Conservation (phyloP, 2,888 invertebrate genomes). For the Acronicta aceris region DNA sequence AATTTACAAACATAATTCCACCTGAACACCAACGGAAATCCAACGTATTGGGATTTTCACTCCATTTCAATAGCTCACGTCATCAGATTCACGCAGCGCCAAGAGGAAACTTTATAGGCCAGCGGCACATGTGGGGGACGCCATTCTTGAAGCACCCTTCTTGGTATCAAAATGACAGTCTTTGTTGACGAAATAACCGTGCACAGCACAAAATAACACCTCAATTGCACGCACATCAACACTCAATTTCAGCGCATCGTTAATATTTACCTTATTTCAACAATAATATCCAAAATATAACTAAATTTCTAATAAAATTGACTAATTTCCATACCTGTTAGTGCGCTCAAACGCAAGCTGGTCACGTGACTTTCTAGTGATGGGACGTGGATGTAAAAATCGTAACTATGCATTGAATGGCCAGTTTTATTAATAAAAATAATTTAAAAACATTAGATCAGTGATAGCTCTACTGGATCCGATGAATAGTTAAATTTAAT, state of each 20-base stretch:
- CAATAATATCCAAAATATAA: slow-evolving; percentile 74
- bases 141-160: slow-evolving; percentile 92
- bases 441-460: not conserved
- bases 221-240: slow-evolving; percentile 74
- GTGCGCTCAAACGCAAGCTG: slow-evolving; percentile 92
- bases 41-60: slow-evolving; percentile 70
- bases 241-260: slow-evolving; percentile 66
- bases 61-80: slow-evolving; percentile 76
- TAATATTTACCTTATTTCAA: slow-evolving; percentile 82
- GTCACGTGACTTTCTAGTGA: slow-evolving; percentile 90
- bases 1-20: slow-evolving; percentile 64
- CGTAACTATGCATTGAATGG: slow-evolving; percentile 50
- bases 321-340: slow-evolving; percentile 91
- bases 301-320: slow-evolving; percentile 84
- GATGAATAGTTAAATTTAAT: no score
- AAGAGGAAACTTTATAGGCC: slow-evolving; percentile 81
- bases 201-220: slow-evolving; percentile 79
- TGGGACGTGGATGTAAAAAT: slow-evolving; percentile 62
- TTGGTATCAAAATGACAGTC: slow-evolving; percentile 91
- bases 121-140: slow-evolving; percentile 92
- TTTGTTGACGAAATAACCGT: slow-evolving; percentile 83
- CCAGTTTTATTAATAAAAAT: slow-evolving; percentile 37
- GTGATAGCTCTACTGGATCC: no score
- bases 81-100: slow-evolving; percentile 78
- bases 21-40: slow-evolving; percentile 64